These are phyloP conservation scores for Pachydiplax longipennis DNA, from an alignment of 2,888 invertebrate genomes.

Conservation along the genomic window DNA sequence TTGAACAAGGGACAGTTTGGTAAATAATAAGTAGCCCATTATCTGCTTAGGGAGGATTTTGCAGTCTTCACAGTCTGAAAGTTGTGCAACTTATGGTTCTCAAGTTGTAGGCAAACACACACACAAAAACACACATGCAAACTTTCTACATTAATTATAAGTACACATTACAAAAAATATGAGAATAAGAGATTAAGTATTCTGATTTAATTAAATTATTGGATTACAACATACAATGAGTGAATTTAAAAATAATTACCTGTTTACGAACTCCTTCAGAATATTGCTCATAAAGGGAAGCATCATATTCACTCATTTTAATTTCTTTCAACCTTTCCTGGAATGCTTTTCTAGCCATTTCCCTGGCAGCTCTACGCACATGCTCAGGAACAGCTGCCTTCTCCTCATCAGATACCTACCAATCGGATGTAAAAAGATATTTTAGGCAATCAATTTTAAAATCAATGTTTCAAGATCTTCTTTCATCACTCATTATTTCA, in stretches of 20 bases:
- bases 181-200: no score
- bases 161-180: no score
- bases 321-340: slow-evolving; percentile 88
- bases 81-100: no score
- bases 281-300: slow-evolving; percentile 83
- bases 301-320: slow-evolving; percentile 94
- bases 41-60: no score
- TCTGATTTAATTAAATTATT: no score
- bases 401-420: slow-evolving; percentile 81
- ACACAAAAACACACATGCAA: no score
- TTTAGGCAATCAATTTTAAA: not conserved
- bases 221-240: not conserved
- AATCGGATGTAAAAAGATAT: slow-evolving; percentile 20
- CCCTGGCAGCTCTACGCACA: slow-evolving; percentile 85
- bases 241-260: slow-evolving; percentile 57
- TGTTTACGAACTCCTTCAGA: slow-evolving; percentile 79
- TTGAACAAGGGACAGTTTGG: no score
- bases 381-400: slow-evolving; percentile 91
- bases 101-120: no score
- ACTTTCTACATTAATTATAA: no score
- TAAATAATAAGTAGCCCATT: no score
- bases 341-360: slow-evolving; percentile 91
- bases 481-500: no score
- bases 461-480: not conserved
- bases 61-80: no score